Evolutionary conservation across 2,113 vertebrate species (phyloP), one percentile per base, ranked within the genome.

Genomic region (Odocoileus hemionus): DNA sequence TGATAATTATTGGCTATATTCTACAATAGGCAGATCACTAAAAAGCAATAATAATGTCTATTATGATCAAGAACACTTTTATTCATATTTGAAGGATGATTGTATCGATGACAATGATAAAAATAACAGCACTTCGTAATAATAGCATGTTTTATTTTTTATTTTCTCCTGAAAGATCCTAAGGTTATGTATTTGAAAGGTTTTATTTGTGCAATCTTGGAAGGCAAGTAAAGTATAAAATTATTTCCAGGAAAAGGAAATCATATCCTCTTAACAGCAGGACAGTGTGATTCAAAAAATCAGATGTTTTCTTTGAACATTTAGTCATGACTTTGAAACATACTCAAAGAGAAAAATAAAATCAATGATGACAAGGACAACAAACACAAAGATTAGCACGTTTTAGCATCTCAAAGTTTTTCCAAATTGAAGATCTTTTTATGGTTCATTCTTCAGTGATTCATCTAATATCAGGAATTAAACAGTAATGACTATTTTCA

Each of bases 1-100:
- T 86, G 93, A 97, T 97, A 98, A 97, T 98, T 98, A 97, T 94
- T 91, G 94, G 43, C 89, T 93, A 19, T 83, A 82, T 50, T 70
- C 85, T 57, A 78, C 95, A 96, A 78, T 28, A 97, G 93, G 91
- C 91, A 94, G 39, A 95, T 94, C 84, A 85, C 85, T 84, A 92
- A 50, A 97, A 94, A 98, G 89, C 67, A 93, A 61, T 86, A 91
- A 97, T 94, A 88, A 52, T 86, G 33, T 67, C 91, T 97, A 97
- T 97, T 97, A 92, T 67, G 70, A 92, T 91, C 43, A 89, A 97
- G 47, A 45, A 94, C 96, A 97, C 58, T 93, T 98, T 83, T 86
- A 97, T 94, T 97, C 91, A 79, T 96, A 91, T 91, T 76, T 94
- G 89, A 97, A 95, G 28, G 26, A 70, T 97, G 95, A 92, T 45